Evolutionary conservation across 2,797 vertebrate genomes (phyloP), one percentile per base, ranked within the genome.

Genomic region (Pterois miles): DNA sequence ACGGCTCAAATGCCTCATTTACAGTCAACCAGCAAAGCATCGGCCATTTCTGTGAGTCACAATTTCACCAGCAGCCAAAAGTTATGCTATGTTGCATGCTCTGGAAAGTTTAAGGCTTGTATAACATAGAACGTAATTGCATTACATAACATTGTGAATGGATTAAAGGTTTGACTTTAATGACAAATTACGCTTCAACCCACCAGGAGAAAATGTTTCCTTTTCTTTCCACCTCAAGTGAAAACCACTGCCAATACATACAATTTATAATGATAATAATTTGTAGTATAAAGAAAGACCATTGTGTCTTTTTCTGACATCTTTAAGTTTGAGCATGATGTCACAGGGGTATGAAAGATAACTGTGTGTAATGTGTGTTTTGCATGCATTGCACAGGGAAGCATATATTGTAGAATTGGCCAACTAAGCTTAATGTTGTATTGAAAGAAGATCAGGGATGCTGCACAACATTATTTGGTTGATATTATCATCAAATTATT

Each of bases 1-100:
- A 86, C 36, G 46, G 22, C 87, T 85, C 70, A 84, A 89, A 94
- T 76, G 86, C 84, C 85, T 92, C 86, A 89, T 90, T 93, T 89
- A 88, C 81, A 83, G 78, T 80, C 88, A 81, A 80, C 50, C 57
- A 78, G 81, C 71, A 67, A 60, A 84, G 77, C 65, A 66, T 23
- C 25, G 31, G 84, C 7, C 65, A 50, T 69, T 83, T 84, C 69
- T 78, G 72, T 70, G 68, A 74, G 83, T 75, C 71, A 82, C 50
- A 80, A 59, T 56, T 65, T 48, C 33, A 66, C 59, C 29, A 69
- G 69, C 60, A 82, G 81, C 74, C 76, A 80, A 70, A 71, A 68
- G 29, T 67, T 77, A 59, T 59, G 46, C 38, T 78, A 59, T 81
- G 63, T 53, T 48, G 57, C 48, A 50, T 76, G 48, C 34, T 75